These are phyloP conservation scores for Caracal caracal DNA, from an alignment of 2,113 vertebrate species.

Conservation along the genomic window DNA sequence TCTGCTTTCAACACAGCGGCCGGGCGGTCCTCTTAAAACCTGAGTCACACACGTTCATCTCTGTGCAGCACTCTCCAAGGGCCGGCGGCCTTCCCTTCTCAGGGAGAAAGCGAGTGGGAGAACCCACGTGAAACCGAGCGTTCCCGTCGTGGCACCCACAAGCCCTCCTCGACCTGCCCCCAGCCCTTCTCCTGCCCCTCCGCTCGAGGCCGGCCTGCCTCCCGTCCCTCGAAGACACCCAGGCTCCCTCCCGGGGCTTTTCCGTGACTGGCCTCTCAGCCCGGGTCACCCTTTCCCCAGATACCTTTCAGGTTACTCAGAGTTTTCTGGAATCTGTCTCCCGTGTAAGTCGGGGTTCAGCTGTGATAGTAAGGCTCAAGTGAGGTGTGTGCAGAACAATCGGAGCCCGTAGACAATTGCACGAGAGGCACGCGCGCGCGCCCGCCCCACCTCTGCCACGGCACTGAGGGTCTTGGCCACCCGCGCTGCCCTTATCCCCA, in stretches of 20 bases:
- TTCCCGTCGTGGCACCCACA: fast-evolving
- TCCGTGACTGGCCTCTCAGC: not conserved
- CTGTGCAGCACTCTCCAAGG: not conserved
- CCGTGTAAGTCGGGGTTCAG: too few species aligned
- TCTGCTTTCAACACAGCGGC: not conserved
- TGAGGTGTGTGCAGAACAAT: not conserved
- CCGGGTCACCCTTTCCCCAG: not conserved
- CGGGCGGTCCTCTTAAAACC: not conserved
- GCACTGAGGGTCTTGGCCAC: not conserved
- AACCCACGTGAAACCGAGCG: not conserved
- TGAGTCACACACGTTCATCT: not conserved
- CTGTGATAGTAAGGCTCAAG: fast-evolving
- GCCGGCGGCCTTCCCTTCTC: not conserved
- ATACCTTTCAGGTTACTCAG: not conserved
- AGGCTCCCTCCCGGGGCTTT: not conserved
- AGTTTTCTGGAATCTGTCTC: not conserved
- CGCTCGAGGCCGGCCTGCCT: fast-evolving
- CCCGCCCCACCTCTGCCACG: fast-evolving
- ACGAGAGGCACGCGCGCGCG: fast-evolving
- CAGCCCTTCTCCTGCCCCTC: fast-evolving
- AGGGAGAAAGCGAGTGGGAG: too few species aligned
- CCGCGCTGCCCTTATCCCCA: slow-evolving; percentile 4
- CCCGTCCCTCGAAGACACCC: not conserved
- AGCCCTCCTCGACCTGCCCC: not conserved
- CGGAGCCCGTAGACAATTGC: not conserved